Base-by-base conservation (phyloP, 2,113 vertebrate species). In the Lonchura striata region DNA sequence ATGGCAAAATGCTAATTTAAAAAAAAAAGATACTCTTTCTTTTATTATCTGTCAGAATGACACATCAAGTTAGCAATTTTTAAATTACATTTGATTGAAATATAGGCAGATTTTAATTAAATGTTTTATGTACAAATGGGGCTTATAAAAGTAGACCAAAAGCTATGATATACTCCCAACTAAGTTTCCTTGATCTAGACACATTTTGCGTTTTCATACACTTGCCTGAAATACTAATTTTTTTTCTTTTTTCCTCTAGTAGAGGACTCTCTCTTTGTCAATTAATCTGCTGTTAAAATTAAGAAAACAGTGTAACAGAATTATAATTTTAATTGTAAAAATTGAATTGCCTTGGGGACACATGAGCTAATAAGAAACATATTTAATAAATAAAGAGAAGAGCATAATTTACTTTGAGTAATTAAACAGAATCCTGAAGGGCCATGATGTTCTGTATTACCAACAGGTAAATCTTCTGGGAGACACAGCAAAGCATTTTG, bases 391-490 rank as follows among this genome's bases (percentile, higher is more conserved):
- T 65, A 91, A 86, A 78, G 21, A 6, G 1, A 7, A 71, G 21
- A 78, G 13, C 14, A 53, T 64, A n/a, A 94, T 91, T 92, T 71
- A 64, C 60, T 76, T 68, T 41, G 27, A 66, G 54, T 90, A 90
- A 92, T 81, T 71, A 75, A 92, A 46, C 24, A 59, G 87, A 92
- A 88, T 68, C 82, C 83, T 93, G 76, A 90, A 86, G 64, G 74
- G 12, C 63, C 22, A 4, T 19, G 33, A 44, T 47, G 16, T 37
- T 92, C 39, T 66, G 2, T 44, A 44, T 59, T 70, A 83, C 11
- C 56, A 86, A 33, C 23, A 92, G 24, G 39, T 81, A 95, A 81
- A 60, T 33, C 47, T 72, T 39, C 39, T 49, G 53, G 28, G 27
- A 86, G 39, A 47, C 42, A 50, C 6, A 27, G 19, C 31, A 52